Evolutionary conservation across 2,113 vertebrate species (phyloP), one percentile per base, ranked within the genome.

Genomic region (Salminus brasiliensis): DNA sequence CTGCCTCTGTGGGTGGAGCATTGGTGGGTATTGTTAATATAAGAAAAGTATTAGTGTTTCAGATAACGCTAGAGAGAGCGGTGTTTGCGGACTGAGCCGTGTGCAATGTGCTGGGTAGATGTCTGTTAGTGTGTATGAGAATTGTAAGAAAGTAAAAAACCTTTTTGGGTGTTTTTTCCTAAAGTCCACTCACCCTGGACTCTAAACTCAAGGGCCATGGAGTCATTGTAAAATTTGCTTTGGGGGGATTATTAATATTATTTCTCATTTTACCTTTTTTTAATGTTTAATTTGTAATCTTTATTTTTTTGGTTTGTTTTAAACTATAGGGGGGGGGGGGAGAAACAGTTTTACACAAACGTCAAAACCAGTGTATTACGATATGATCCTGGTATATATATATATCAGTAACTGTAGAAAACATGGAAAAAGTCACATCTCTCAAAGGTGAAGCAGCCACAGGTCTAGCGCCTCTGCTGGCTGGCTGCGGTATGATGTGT

Each of bases 91-190:
- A 93, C 92, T 92, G 91, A 94, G 92, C 93, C 92, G 92, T 91
- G 93, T 94, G 94, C 93, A 95, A 94, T 94, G 93, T 92, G 92
- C 92, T 94, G 91, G 92, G 91, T 93, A 93, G n/a, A n/a, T n/a
- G n/a, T n/a, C n/a, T 92, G 93, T 93, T 89, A 93, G 91, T 93
- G 92, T 93, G 92, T 93, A 92, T 93, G 89, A 93, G 93, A 93
- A 93, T 93, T 94, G 92, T 93, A 92, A 94, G 91, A 92, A 93
- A 92, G 89, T 85, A n/a, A n/a, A n/a, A 53, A 27, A n/a, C 3
- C 23, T 66, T 66, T 39, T 39, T 87, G 88, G 91, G 91, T 93
- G 92, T 91, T 90, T 29, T 27, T 60, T 45, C 91, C 92, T 92
- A 79, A 93, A 94, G 94, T 94, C 93, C 86, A 79, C 27, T 81